Evolutionary conservation across 2,888 invertebrate genomes (phyloP), one percentile per base, ranked within the genome.

Genomic region (Glyphotaelius pellucidus): DNA sequence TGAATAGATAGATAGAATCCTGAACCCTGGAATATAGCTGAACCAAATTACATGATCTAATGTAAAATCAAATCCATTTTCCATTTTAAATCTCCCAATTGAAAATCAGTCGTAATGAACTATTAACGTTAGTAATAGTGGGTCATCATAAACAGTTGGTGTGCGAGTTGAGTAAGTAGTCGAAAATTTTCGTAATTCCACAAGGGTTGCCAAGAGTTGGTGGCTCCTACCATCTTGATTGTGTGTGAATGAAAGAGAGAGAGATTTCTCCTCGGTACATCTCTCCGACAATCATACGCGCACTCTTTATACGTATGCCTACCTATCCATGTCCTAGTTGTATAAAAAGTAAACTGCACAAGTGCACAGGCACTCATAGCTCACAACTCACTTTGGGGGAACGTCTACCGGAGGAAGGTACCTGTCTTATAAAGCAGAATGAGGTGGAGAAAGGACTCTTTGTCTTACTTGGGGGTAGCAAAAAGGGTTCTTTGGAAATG

Each of bases 401-500:
- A 93, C 89, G 92, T 92, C 92, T 93, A 90, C 90, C 80, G 42
- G 32, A 32, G 84, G 84, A 35, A 47, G 90, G 93, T 93, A 93
- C 93, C 92, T 92, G 93, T 92, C 93, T 91, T 91, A 90, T 91
- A 92, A 91, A 91, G 91, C 38, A 91, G 88, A 92, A 67, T 67
- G 67, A 67, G 92, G 92, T 90, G 92, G 88, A 92, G 90, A 92
- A 93, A 91, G 92, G 93, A 92, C 92, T 92, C 93, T 93, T 93
- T 93, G 93, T 93, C 93, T 92, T 93, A 93, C 90, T 93, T 93
- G 91, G 88, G 91, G 79, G 87, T 67, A 80, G 90, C 86, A 92
- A 93, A 93, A 95, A 95, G 95, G 95, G 95, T 95, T 95, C 95
- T 96, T 95, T 95, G 94, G 95, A 95, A 95, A 95, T 95, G 95